Conservation (phyloP, 2,888 invertebrate genomes). For the Tetrapedia diversipes region DNA sequence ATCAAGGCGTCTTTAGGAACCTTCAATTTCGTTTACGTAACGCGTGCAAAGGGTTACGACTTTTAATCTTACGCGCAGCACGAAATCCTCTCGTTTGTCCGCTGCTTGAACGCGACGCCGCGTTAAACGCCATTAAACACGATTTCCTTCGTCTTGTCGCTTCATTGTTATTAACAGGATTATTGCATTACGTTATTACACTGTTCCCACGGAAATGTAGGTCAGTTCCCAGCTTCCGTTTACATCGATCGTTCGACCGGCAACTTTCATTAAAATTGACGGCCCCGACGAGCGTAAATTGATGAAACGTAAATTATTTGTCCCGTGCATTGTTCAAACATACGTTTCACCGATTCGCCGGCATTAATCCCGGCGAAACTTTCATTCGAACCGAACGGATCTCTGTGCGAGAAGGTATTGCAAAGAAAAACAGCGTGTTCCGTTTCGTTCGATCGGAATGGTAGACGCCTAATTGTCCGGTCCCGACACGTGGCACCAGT, state of each 20-base stretch:
- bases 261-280: conserved; percentile 32
- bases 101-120: neutral
- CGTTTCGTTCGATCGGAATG: too few relatives aligned
- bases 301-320: conserved; percentile 4
- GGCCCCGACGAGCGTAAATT: neutral
- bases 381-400: too few relatives aligned
- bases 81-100: neutral
- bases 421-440: too few relatives aligned
- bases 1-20: too few relatives aligned
- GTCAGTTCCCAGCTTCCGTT: conserved; percentile 20
- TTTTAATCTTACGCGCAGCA: too few relatives aligned
- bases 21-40: too few relatives aligned
- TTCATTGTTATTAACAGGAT: conserved; percentile 13
- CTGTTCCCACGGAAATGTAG: neutral
- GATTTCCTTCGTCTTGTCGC: conserved; percentile 3
- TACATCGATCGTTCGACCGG: neutral
- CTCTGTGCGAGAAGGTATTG: too few relatives aligned
- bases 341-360: too few relatives aligned
- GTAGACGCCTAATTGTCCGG: too few relatives aligned
- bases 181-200: conserved; percentile 19
- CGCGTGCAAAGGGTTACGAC: too few relatives aligned
- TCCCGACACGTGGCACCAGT: too few relatives aligned
- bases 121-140: conserved; percentile 1
- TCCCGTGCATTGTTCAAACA: neutral
- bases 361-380: too few relatives aligned